phyloP scores from a whole-genome alignment of 2,113 vertebrate genomes.

The Nyctereutes procyonoides region DNA sequence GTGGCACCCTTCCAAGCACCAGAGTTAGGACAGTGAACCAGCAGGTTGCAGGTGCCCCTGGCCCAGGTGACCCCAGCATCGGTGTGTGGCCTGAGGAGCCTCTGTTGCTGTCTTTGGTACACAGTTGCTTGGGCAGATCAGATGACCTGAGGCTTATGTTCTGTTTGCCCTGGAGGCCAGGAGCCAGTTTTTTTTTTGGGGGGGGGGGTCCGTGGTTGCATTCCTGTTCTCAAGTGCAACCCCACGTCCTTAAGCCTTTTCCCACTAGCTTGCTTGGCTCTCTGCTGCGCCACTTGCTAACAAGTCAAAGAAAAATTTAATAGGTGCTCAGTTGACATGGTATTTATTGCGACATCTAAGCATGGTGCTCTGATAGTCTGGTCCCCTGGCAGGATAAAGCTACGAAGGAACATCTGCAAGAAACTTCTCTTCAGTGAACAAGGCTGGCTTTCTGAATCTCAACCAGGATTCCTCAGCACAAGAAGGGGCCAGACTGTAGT shows the following conservation, averaged over 20 bases:
- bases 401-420: background rate
- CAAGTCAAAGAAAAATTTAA: background rate
- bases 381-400: background rate
- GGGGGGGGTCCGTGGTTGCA: background rate
- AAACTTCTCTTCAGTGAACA: background rate
- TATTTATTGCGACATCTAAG: background rate
- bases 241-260: background rate
- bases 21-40: background rate
- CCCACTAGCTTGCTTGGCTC: background rate
- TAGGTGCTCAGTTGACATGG: background rate
- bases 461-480: background rate
- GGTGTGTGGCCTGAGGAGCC: background rate
- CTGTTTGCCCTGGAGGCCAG: background rate
- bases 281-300: background rate
- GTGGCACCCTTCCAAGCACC: too few relatives aligned
- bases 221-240: background rate
- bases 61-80: background rate
- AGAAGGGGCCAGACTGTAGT: background rate
- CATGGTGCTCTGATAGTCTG: background rate
- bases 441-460: background rate
- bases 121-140: background rate
- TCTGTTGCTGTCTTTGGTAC: background rate
- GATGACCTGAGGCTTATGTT: background rate
- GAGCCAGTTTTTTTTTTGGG: background rate
- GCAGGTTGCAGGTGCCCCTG: too few relatives aligned